Percentiles rank a stretch among this genome's conserved stretches.
These are phyloP conservation scores for Scartelaos histophorus DNA, from an alignment of 2,113 vertebrate genomes.

Conservation along the genomic window DNA sequence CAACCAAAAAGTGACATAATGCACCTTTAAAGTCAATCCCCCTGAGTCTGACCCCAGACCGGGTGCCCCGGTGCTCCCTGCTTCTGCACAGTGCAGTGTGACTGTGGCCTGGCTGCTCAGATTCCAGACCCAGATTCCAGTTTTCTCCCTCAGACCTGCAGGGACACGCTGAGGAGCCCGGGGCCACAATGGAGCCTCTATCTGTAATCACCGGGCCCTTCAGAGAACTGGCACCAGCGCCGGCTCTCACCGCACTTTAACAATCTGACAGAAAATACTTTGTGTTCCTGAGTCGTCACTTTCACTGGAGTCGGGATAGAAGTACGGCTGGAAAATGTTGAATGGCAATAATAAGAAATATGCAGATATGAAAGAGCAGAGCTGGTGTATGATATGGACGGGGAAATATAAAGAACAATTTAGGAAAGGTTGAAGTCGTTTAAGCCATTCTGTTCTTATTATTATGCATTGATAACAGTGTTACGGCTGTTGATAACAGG, in stretches of 20 bases:
- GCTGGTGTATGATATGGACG: no score
- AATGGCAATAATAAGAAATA: background rate
- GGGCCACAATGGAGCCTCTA: slow-evolving; percentile 54
- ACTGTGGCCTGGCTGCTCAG: background rate
- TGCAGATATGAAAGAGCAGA: no score
- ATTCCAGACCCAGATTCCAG: slow-evolving; percentile 53
- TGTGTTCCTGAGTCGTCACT: background rate
- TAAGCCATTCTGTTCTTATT: no score
- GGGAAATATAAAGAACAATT: background rate
- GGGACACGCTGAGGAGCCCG: slow-evolving; percentile 60
- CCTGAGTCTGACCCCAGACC: background rate
- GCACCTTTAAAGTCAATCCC: background rate
- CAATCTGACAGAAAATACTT: slow-evolving; percentile 20
- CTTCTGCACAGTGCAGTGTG: background rate
- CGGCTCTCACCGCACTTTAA: slow-evolving; percentile 13
- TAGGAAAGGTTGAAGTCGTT: background rate
- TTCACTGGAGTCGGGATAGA: background rate
- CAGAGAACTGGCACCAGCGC: slow-evolving; percentile 9
- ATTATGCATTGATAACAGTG: no score
- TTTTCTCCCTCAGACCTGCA: slow-evolving; percentile 58
- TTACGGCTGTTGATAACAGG: no score
- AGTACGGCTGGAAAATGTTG: background rate
- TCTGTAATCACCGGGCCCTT: slow-evolving; percentile 21
- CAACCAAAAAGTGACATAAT: no score
- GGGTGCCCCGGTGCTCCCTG: no score